phyloP scores from a whole-genome alignment of 2,113 vertebrate species.

The Oplegnathus fasciatus region DNA sequence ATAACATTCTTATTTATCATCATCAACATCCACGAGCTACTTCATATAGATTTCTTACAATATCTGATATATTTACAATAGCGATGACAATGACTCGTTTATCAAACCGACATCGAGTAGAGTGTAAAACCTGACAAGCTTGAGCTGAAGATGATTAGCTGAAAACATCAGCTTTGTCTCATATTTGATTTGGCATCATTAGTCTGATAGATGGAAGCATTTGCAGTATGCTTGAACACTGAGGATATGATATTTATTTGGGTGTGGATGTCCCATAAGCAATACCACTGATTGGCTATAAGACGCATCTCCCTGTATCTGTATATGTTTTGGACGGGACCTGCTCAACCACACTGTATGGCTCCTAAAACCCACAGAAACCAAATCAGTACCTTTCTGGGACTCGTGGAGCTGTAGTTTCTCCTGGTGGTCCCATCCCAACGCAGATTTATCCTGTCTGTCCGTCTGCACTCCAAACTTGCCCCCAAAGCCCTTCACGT shows the following conservation, averaged over 20 bases:
- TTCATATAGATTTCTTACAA: background rate
- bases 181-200: background rate
- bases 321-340: background rate
- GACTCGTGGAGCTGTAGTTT: conserved; percentile 95
- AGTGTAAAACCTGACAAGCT: background rate
- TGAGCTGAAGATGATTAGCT: background rate
- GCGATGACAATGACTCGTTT: background rate
- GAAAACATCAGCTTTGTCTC: background rate
- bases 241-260: background rate
- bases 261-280: too few species aligned
- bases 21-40: background rate
- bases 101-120: background rate
- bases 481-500: conserved; percentile 96
- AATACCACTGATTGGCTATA: background rate
- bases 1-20: too few species aligned
- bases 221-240: background rate
- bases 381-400: conserved; percentile 91
- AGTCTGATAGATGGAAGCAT: too few species aligned
- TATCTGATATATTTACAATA: background rate
- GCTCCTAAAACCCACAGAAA: background rate
- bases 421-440: conserved; percentile 99
- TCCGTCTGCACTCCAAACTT: conserved; percentile 98
- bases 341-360: background rate
- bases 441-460: conserved; percentile 95
- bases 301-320: background rate